Conservation (phyloP, 2,888 invertebrate species). For the Boloria selene region DNA sequence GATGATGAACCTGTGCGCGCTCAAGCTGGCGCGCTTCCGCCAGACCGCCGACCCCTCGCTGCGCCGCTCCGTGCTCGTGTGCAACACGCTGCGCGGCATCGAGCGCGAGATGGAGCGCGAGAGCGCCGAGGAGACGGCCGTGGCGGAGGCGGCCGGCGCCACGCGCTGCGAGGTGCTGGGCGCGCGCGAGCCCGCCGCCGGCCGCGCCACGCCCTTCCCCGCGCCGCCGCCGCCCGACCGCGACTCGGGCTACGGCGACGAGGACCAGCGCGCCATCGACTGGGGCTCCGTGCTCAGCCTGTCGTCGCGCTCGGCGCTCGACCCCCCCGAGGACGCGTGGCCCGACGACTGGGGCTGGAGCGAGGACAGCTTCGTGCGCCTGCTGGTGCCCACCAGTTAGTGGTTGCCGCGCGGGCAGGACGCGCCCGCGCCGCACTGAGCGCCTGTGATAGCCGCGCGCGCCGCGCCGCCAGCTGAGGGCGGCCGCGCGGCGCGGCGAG, state of each 20-base stretch:
- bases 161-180: slow-evolving; percentile 84
- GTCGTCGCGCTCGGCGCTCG: slow-evolving; percentile 92
- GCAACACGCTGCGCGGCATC: slow-evolving; percentile 94
- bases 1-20: slow-evolving; percentile 95
- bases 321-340: slow-evolving; percentile 91
- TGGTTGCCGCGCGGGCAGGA: slow-evolving; percentile 77
- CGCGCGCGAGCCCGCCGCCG: slow-evolving; percentile 73
- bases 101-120: slow-evolving; percentile 94
- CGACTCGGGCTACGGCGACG: slow-evolving; percentile 90
- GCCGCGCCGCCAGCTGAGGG: slow-evolving; percentile 58
- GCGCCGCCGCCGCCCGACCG: slow-evolving; percentile 81
- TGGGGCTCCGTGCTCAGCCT: slow-evolving; percentile 95
- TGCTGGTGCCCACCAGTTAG: slow-evolving; percentile 87
- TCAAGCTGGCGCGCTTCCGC: slow-evolving; percentile 92
- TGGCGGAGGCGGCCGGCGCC: slow-evolving; percentile 74
- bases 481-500: slow-evolving; percentile 56
- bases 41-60: slow-evolving; percentile 95
- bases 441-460: slow-evolving; percentile 70
- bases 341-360: slow-evolving; percentile 84
- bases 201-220: slow-evolving; percentile 88
- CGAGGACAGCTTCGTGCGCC: slow-evolving; percentile 88
- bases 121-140: slow-evolving; percentile 81
- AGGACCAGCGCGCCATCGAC: slow-evolving; percentile 91
- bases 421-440: slow-evolving; percentile 75
- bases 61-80: slow-evolving; percentile 94